Base-by-base conservation (phyloP, 2,113 vertebrate genomes). In the Recurvirostra avosetta region DNA sequence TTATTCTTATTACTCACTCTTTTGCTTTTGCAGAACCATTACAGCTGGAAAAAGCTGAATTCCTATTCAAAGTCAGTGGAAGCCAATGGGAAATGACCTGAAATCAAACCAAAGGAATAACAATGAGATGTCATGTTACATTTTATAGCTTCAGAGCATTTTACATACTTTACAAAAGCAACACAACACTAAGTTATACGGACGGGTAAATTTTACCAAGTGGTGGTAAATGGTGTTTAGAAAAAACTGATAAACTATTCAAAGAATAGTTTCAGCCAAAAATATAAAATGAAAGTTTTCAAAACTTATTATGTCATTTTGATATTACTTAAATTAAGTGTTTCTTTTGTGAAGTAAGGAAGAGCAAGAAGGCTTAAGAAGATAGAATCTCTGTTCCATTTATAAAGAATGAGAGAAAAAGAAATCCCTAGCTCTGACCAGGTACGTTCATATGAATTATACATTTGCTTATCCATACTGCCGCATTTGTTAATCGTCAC, bases 311-410 rank as follows among this genome's bases (percentile, higher is more conserved):
- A 56, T 41, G 15, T 38, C 49, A 45, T 79, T 94, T 88, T 75
- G 81, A 47, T 75, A 94, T 63, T 75, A 85, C 78, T 94, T 63
- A 85, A 96, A 88, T 91, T 76, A 68, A 67, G 12, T 36, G 30
- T 61, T 94, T 91, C 49, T 61, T 94, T 92, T 75, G 21, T 78
- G 62, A 95, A 95, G 91, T 52, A 84, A 52, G 25, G 55, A 92
- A 59, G 55, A 88, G 43, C 8, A 71, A 67, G 52, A 84, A 90
- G 75, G n/a, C 88, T 94, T 96, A 77, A 68, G n/a, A 68, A 91
- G 86, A 95, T 90, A 92, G n/a, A 92, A 94, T 93, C 88, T 93
- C 55, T 81, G 32, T 63, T 95, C 68, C 65, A 71, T 90, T 93
- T 86, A 43, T 23, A 65, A 92, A 86, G 82, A 88, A 90, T 88